phyloP scores from a whole-genome alignment of 2,113 vertebrate genomes.

The Myotis lucifugus region DNA sequence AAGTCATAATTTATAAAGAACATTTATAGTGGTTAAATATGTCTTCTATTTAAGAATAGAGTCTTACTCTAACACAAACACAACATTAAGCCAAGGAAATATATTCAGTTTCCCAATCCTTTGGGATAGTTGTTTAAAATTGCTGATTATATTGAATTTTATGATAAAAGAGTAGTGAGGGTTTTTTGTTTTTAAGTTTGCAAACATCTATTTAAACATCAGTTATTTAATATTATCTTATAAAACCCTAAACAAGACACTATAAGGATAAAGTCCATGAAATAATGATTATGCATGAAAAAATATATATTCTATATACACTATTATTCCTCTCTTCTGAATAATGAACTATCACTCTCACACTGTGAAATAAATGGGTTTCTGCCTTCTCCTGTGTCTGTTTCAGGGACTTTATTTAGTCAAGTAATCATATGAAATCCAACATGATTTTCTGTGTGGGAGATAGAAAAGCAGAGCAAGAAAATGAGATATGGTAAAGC shows the following conservation, averaged over 20 bases:
- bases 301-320: not conserved
- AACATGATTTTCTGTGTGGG: constrained; percentile 48
- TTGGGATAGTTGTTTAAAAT: not conserved
- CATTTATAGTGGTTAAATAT: constrained; percentile 58
- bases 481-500: constrained; percentile 29
- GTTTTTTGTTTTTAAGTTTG: not conserved
- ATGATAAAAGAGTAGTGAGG: not conserved
- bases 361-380: constrained; percentile 71
- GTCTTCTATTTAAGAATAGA: constrained; percentile 62
- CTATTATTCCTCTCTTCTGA: constrained; percentile 54
- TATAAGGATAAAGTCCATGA: constrained; percentile 39
- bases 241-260: not conserved
- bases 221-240: constrained; percentile 16
- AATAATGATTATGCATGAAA: constrained; percentile 37
- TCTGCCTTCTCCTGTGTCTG: constrained; percentile 35
- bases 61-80: not conserved
- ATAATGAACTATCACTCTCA: constrained; percentile 67
- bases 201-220: not conserved
- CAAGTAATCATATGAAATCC: constrained; percentile 55
- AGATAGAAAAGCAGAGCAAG: constrained; percentile 37
- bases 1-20: constrained; percentile 60
- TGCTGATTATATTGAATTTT: constrained; percentile 30
- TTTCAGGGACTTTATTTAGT: constrained; percentile 69
- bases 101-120: not conserved
- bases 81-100: not conserved